Evolutionary conservation across 2,888 invertebrate genomes (phyloP), one percentile per base, ranked within the genome.

Genomic region (Hydroisotoma schaefferi): DNA sequence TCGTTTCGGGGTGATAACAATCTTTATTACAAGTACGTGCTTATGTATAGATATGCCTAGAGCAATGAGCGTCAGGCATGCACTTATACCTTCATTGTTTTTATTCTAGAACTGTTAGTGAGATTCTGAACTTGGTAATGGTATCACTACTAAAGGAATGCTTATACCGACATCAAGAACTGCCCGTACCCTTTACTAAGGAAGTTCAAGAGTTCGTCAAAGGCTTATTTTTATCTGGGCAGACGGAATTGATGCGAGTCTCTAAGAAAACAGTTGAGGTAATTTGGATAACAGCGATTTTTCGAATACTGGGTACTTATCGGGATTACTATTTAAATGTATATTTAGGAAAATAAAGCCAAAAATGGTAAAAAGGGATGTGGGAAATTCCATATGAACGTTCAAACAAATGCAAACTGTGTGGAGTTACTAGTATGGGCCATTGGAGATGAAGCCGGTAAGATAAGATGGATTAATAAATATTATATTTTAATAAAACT

Each of bases 371-470:
- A 59, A 18, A 69, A 66, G 51, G 48, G 70, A 1, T 67, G 67
- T 55, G 65, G 70, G 77, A 89, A 90, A 76, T 93, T 92, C 76
- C 92, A 93, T 80, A 87, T 94, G 37, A 94, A 94, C 75, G 94
- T 97, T 0, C 92, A 93, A 86, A 93, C 94, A 0, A 95, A 95
- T 79, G 94, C 97, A 0, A 94, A 94, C 1, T 98, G 97, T 75
- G 94, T 99, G 0, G 97, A 99, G 77, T 81, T 99, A 6, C 82
- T 99, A 1, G 95, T 98, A 28, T 99, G 98, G 98, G 94, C 97
- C 1, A 94, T 95, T 69, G 88, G 90, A 1, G 97, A 97, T 77
- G 97, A 97, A 81, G 90, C 91, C 75, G 94, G 94, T 93, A 77
- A 23, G 46, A 33, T 33, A 10, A 10, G 33, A 33, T 33, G 33